A percentile compares a stretch with the other conserved stretches of the same genome.
These are phyloP conservation scores for Augochlorella aurata DNA, from an alignment of 2,888 invertebrate species.

Conservation along the genomic window DNA sequence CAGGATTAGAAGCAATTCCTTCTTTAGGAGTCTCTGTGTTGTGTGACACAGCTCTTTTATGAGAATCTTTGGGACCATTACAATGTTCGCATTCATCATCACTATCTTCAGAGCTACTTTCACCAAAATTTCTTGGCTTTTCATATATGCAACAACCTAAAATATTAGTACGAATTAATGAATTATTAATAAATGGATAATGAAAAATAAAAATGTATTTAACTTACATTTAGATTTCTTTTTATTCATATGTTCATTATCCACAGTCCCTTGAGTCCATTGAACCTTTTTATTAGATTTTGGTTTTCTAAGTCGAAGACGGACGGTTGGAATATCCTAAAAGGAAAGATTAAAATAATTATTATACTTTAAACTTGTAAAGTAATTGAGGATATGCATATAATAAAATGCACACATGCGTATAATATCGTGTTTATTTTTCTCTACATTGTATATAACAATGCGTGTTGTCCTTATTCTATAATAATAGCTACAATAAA, in stretches of 20 bases:
- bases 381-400: neutral
- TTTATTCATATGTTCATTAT: constrained; percentile 96
- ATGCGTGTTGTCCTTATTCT: neutral
- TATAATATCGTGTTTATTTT: constrained; percentile 31
- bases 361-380: neutral
- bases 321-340: constrained; percentile 84
- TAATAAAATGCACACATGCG: constrained; percentile 9
- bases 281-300: constrained; percentile 90
- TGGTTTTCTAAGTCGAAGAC: constrained; percentile 87
- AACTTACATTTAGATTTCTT: constrained; percentile 97
- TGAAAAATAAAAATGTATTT: neutral
- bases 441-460: constrained; percentile 1
- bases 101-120: constrained; percentile 92
- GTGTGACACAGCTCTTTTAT: constrained; percentile 73
- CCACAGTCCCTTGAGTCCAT: constrained; percentile 95
- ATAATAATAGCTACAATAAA: neutral
- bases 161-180: constrained; percentile 32
- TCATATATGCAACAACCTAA: constrained; percentile 96
- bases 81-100: constrained; percentile 95
- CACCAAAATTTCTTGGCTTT: constrained; percentile 94
- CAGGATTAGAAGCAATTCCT: constrained; percentile 67
- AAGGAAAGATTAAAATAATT: constrained; percentile 63
- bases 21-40: constrained; percentile 71
- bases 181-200: constrained; percentile 10
- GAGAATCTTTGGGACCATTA: constrained; percentile 86